Evolutionary conservation across 2,797 vertebrate genomes (phyloP), one percentile per base, ranked within the genome.

Genomic region (Helostoma temminkii): DNA sequence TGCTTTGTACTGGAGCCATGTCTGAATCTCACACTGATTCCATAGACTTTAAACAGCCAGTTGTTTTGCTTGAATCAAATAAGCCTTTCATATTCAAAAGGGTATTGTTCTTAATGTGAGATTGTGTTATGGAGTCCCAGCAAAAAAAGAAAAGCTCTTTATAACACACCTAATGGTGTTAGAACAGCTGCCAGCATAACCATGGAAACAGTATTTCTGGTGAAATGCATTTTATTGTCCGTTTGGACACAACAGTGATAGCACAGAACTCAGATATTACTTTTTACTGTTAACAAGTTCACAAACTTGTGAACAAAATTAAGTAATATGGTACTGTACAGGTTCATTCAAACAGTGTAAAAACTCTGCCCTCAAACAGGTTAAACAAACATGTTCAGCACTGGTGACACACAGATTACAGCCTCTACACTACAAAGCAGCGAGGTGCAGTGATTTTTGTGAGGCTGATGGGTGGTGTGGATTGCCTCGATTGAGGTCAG

Each of bases 391-490:
- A 48, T 21, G 52, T 48, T 69, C n/a, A 19, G 48, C 37, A 1
- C 18, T 14, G 32, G 28, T 47, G 52, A 69, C 57, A 49, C 47
- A 42, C 15, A 34, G 21, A 62, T 79, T 43, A 54, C 39, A 58
- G 30, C 9, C 39, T 19, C 55, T 22, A 6, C 52, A 58, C 19
- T 7, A 1, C 25, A 74, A n/a, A 32, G 69, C 32, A 48, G 54
- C 66, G 69, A 68, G 80, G 60, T 72, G 71, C 47, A 47, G 54
- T 53, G 52, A 74, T 82, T 82, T 68, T 47, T 76, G 41, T 39
- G 63, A 68, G 69, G 65, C 26, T 65, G 46, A 64, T 83, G 66
- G 25, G 58, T 18, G 30, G 63, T 49, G 63, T 15, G 66, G 74
- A 59, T 66, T 68, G 60, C 60, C 57, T 76, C 1, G 21, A 81